Evolutionary conservation across 2,113 vertebrate species (phyloP).

Genomic region (Hiodon tergisus): DNA sequence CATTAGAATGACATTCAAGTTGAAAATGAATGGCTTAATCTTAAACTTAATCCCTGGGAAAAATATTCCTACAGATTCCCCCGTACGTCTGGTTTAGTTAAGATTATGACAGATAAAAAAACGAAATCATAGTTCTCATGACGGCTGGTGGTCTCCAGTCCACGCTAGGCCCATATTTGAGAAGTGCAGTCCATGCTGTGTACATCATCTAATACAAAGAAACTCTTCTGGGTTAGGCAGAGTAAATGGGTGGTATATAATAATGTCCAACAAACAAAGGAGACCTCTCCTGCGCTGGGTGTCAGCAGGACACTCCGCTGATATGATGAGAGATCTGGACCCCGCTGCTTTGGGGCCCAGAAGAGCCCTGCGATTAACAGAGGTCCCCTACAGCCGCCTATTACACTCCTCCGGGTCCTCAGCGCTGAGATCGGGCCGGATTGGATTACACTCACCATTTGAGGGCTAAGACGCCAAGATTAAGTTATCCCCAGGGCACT

Average conservation of each 20-base stretch:
- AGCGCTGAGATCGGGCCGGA: background rate
- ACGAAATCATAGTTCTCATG: background rate
- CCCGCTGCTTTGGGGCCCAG: conserved; percentile 11
- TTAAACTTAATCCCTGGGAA: conserved; percentile 6
- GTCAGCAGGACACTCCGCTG: conserved; percentile 53
- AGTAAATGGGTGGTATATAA: conserved; percentile 47
- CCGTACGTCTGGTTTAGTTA: conserved; percentile 6
- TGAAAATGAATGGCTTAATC: conserved; percentile 11
- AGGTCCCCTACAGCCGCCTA: background rate
- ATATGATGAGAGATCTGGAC: conserved; percentile 54
- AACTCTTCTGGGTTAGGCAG: conserved; percentile 55
- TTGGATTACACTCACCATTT: background rate
- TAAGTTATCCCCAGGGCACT: conserved; percentile 17
- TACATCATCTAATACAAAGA: conserved; percentile 63
- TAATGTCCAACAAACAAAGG: conserved; percentile 60
- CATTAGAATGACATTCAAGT: background rate
- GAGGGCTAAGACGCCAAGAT: background rate
- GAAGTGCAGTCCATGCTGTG: conserved; percentile 51
- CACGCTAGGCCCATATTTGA: conserved; percentile 39
- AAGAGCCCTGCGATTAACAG: background rate
- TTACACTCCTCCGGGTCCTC: background rate
- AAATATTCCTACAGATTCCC: background rate
- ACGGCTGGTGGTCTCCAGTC: conserved; percentile 5
- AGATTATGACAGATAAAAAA: background rate
- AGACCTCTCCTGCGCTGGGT: conserved; percentile 61